Evolutionary conservation across 2,113 vertebrate species (phyloP).

Genomic region (Ramphastos sulfuratus): DNA sequence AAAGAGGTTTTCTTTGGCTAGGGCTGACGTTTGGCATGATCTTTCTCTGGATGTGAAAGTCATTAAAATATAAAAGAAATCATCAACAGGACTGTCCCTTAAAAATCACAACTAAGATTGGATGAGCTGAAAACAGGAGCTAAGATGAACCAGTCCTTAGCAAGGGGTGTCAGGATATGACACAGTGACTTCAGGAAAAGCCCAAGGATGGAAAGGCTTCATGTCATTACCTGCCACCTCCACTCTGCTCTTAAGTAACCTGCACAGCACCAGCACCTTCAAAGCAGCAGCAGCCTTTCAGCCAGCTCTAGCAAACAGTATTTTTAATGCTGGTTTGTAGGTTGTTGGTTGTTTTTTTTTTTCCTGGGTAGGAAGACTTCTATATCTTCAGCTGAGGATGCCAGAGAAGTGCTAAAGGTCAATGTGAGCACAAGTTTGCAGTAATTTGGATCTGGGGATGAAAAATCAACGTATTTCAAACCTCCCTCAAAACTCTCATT

Average conservation of each 20-base stretch:
- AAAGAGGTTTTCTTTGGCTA: constrained; percentile 26
- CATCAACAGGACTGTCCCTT: background rate
- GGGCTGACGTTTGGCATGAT: background rate
- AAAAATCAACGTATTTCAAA: background rate
- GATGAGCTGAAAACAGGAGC: background rate
- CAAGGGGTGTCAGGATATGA: background rate
- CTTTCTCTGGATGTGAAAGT: background rate
- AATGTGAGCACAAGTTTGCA: background rate
- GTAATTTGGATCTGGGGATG: background rate
- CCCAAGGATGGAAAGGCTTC: background rate
- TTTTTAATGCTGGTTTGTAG: background rate
- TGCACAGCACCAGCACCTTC: background rate
- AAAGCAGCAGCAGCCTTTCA: background rate
- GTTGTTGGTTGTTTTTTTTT: background rate
- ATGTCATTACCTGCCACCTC: background rate
- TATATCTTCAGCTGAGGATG: background rate
- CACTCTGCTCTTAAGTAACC: background rate
- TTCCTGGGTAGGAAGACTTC: background rate
- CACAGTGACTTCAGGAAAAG: background rate
- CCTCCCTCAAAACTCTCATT: background rate
- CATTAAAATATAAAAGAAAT: background rate
- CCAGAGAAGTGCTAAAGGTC: background rate
- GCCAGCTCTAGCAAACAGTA: background rate
- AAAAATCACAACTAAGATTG: background rate
- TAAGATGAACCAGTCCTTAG: background rate